Base-by-base conservation (phyloP, 2,888 invertebrate species). In the Sussaba pulchella region DNA sequence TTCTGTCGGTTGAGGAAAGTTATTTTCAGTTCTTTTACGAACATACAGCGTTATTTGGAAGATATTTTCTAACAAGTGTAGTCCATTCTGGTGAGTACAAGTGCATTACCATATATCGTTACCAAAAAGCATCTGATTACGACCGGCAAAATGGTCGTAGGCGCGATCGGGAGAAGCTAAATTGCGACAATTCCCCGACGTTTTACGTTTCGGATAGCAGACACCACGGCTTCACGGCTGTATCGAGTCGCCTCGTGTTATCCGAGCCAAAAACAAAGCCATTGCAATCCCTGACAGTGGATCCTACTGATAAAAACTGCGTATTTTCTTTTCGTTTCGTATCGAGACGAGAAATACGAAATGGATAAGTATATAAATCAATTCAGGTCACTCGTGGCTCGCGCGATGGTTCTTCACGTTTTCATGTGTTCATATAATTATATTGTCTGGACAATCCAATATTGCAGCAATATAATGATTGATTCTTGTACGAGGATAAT, bases 121-220 rank as follows among this genome's bases (percentile, higher is more conserved):
- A 78, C 77, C 77, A 59, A 9, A 54, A 72, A 43, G 59, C 39
- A 59, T 75, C 78, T 59, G 52, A 77, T 81, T 69, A 43, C 70
- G 39, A 24, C 61, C 45, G 24, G 24, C 81, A 61, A 79, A 78
- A 81, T 82, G 80, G 79, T 47, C 84, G 66, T n/a, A 73, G 50
- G 70, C 70, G 31, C 31, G 6, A 57, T 76, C 59, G 83, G 70
- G 43, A 70, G 31, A 31, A 31, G 36, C 17, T 17, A 26, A n/a
- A 72, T 70, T 78, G 59, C 79, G 66, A 64, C 74, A 47, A 67
- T 76, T 59, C 19, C 43, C 45, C 54, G 73, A 54, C 61, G 67
- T 52, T 39, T 54, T 59, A 45, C 76, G 87, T 69, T 83, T 88
- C 87, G 74, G 82, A 86, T 88, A 87, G 74, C 88, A 14, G 83